Evolutionary conservation across 2,888 invertebrate species (phyloP).

Genomic region (Arctia plantaginis): DNA sequence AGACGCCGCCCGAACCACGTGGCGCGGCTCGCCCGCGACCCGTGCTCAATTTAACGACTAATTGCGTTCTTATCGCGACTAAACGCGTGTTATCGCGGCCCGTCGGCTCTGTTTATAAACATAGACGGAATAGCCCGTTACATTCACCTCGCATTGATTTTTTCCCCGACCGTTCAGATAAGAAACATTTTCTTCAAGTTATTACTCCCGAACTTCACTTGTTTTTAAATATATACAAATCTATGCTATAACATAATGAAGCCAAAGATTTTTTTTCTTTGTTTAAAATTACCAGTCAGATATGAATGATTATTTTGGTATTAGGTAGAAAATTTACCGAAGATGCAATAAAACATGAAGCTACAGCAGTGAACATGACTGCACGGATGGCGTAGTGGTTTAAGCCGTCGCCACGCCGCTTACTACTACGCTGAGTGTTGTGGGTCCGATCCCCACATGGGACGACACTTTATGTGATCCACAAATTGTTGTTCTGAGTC

Average conservation of each 20-base stretch:
- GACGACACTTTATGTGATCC: too few species aligned
- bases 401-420: too few species aligned
- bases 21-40: conserved; percentile 30
- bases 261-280: not conserved
- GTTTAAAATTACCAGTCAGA: not conserved
- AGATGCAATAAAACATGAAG: not conserved
- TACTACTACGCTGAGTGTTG: too few species aligned
- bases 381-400: too few species aligned
- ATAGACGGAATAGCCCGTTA: conserved; percentile 53
- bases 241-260: not conserved
- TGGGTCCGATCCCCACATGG: too few species aligned
- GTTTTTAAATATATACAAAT: not conserved
- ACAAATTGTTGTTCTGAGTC: too few species aligned
- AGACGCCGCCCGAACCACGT: conserved; percentile 36
- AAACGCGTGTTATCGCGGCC: conserved; percentile 48
- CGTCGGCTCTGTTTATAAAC: conserved; percentile 55
- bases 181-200: conserved; percentile 29
- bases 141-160: conserved; percentile 48
- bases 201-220: conserved; percentile 2
- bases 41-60: conserved; percentile 56
- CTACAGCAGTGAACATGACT: too few species aligned
- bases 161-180: conserved; percentile 39
- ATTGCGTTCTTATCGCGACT: conserved; percentile 53
- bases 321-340: not conserved
- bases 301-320: not conserved